Evolutionary conservation across 2,888 invertebrate genomes (phyloP).

Genomic region (Cryptus armator): DNA sequence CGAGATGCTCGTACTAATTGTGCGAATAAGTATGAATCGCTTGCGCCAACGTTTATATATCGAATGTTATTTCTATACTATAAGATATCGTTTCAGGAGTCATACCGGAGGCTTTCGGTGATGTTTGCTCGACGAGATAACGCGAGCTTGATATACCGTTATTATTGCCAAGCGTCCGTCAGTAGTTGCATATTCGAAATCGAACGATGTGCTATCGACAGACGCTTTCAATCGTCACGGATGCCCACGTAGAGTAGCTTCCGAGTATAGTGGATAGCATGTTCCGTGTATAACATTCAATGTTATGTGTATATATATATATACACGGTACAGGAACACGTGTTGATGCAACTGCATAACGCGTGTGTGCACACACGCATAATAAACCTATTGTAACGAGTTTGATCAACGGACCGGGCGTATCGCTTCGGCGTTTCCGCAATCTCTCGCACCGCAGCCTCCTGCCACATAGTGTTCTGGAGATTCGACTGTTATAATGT

Average conservation of each 20-base stretch:
- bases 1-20: conserved; percentile 42
- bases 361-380: conserved; percentile 48
- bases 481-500: too few relatives aligned
- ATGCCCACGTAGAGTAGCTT: conserved; percentile 52
- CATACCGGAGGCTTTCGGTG: conserved; percentile 29
- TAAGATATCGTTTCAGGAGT: conserved; percentile 42
- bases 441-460: conserved; percentile 21
- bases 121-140: conserved; percentile 55
- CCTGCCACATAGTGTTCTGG: neutral
- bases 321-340: conserved; percentile 11
- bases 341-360: conserved; percentile 49
- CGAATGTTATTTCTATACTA: conserved; percentile 24
- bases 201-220: conserved; percentile 61
- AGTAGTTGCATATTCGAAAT: conserved; percentile 51
- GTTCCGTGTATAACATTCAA: conserved; percentile 44
- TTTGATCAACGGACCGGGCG: conserved; percentile 65
- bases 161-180: conserved; percentile 50
- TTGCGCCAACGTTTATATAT: conserved; percentile 34
- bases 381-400: conserved; percentile 68
- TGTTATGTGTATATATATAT: conserved; percentile 30
- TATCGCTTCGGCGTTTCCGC: conserved; percentile 43
- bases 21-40: conserved; percentile 41
- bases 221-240: conserved; percentile 68
- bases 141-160: conserved; percentile 55
- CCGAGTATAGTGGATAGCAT: conserved; percentile 54